phyloP scores from a whole-genome alignment of 1,140 invertebrate genomes.

The Augochlora pura region DNA sequence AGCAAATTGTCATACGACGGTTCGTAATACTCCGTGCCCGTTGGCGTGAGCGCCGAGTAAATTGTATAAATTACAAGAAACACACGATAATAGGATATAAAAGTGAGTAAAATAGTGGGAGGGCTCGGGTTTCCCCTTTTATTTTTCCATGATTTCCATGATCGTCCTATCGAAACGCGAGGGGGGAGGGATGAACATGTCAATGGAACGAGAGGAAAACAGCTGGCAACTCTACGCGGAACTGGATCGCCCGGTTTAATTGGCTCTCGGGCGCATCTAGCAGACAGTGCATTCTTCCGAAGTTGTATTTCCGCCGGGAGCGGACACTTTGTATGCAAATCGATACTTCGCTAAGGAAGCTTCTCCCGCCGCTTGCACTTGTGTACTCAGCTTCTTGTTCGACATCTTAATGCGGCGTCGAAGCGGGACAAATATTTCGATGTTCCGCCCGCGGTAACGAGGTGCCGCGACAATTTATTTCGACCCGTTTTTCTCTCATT shows the following conservation, averaged over 20 bases:
- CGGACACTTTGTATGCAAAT: conserved; percentile 62
- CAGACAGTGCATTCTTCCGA: conserved; percentile 33
- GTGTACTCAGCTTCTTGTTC: conserved; percentile 8
- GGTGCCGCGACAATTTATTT: not conserved
- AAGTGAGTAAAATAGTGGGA: not conserved
- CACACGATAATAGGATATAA: conserved; percentile 4
- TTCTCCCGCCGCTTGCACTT: conserved; percentile 13
- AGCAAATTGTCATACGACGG: not conserved
- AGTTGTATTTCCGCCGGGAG: conserved; percentile 35
- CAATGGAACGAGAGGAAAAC: conserved; percentile 36
- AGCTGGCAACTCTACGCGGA: conserved; percentile 16
- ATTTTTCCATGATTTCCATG: not conserved
- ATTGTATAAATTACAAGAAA: conserved; percentile 3
- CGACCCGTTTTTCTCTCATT: not conserved
- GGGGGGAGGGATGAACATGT: not conserved
- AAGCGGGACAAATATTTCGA: conserved; percentile 15
- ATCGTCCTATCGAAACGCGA: not conserved
- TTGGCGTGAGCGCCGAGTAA: not conserved
- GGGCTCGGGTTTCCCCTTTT: not conserved
- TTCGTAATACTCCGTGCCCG: not conserved
- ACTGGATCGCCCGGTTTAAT: conserved; percentile 56
- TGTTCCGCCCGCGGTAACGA: conserved; percentile 8
- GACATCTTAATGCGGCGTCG: conserved; percentile 23
- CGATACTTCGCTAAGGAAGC: conserved; percentile 52
- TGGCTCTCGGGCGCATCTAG: conserved; percentile 25